These are phyloP conservation scores for Lycopodina hypogea DNA, from an alignment of 37 sponge, comb jelly and placozoan species.

Conservation along the genomic window DNA sequence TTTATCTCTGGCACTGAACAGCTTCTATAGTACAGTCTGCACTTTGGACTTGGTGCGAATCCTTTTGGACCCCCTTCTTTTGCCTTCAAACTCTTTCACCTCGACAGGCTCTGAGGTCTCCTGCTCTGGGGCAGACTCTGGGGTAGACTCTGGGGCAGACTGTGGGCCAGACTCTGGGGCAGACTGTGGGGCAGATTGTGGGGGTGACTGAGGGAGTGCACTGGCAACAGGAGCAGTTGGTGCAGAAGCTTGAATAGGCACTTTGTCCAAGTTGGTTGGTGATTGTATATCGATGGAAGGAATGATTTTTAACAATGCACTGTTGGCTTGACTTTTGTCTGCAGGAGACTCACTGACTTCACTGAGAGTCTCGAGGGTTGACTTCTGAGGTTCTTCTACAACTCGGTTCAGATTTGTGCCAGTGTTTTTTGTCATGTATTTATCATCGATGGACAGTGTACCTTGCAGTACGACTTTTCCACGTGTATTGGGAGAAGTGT, in stretches of 20 bases:
- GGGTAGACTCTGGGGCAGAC: too few relatives aligned
- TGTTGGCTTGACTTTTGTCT: too few relatives aligned
- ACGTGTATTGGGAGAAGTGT: not conserved
- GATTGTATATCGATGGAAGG: too few relatives aligned
- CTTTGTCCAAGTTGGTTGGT: too few relatives aligned
- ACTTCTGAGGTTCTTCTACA: constrained; percentile 9
- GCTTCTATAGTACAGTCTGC: constrained; percentile 7
- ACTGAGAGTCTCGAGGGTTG: constrained; percentile 1
- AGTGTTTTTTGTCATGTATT: not conserved
- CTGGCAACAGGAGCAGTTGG: too few relatives aligned
- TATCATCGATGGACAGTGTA: not conserved
- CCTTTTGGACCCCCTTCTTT: not conserved
- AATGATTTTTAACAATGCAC: too few relatives aligned
- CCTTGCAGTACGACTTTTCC: not conserved
- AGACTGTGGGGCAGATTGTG: too few relatives aligned
- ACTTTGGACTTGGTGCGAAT: constrained; percentile 35
- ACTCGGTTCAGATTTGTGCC: not conserved
- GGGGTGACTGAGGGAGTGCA: too few relatives aligned
- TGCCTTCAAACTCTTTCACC: not conserved
- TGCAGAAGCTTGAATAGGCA: too few relatives aligned
- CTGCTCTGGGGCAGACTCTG: too few relatives aligned
- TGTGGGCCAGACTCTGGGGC: too few relatives aligned
- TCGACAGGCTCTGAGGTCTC: not conserved
- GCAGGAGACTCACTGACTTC: constrained; percentile 5
- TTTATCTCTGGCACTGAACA: not conserved